A percentile compares a stretch with the other conserved stretches of the same genome.
These are phyloP conservation scores for Amblyopsis hoosieri DNA, from an alignment of 2,797 vertebrate species.

Conservation along the genomic window DNA sequence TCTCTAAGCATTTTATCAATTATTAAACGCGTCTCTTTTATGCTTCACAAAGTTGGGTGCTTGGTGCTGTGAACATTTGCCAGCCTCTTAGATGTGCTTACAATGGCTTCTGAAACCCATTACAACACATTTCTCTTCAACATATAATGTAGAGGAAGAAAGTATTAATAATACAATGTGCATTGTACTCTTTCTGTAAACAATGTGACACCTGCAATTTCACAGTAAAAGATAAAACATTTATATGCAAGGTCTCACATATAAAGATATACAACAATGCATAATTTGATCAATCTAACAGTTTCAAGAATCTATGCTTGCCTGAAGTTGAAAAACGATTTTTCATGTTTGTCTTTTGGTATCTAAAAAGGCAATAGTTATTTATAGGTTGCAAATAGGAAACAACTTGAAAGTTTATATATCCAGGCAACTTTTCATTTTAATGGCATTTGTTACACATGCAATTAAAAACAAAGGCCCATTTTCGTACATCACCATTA, in stretches of 20 bases:
- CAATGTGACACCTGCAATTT: background rate
- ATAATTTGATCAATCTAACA: background rate
- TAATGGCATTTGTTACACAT: background rate
- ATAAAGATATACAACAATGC: background rate
- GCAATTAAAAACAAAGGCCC: background rate
- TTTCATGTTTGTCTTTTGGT: background rate
- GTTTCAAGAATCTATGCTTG: background rate
- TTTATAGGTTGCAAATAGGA: too few relatives aligned
- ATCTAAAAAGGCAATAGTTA: background rate
- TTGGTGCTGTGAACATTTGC: too few relatives aligned
- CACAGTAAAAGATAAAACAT: background rate
- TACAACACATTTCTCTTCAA: slow-evolving; percentile 34
- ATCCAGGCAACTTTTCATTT: background rate
- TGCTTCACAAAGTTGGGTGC: too few relatives aligned
- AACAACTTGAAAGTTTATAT: background rate
- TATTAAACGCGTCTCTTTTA: background rate
- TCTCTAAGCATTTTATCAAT: background rate
- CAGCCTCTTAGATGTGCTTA: too few relatives aligned
- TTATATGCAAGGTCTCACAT: background rate
- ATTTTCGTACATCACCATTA: slow-evolving; percentile 12
- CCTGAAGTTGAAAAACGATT: background rate
- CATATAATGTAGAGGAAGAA: slow-evolving; percentile 30
- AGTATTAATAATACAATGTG: background rate
- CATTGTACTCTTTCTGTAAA: slow-evolving; percentile 13
- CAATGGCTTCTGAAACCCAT: too few relatives aligned